Evolutionary conservation across 2,888 invertebrate genomes (phyloP).

Genomic region (Drosophila kambysellisi): DNA sequence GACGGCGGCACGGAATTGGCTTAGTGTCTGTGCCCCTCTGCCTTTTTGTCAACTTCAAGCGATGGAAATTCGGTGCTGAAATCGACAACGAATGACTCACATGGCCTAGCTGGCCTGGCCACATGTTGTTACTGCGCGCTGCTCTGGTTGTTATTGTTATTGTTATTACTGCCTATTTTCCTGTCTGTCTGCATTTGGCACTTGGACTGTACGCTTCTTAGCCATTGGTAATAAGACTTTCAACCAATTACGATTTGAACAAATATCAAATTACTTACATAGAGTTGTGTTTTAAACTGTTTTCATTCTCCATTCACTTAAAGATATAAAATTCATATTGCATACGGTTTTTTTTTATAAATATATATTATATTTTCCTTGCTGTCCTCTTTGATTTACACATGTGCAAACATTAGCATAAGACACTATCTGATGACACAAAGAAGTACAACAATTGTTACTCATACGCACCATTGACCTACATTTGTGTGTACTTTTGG

Average conservation of each 20-base stretch:
- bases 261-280: conserved; percentile 34
- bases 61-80: conserved; percentile 43
- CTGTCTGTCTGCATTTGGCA: conserved; percentile 10
- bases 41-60: conserved; percentile 41
- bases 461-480: conserved; percentile 70
- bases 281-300: not conserved
- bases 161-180: conserved; percentile 5
- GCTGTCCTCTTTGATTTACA: not conserved
- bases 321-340: not conserved
- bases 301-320: not conserved
- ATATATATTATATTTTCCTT: not conserved
- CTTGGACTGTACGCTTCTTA: conserved; percentile 36
- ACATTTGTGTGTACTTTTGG: conserved; percentile 29
- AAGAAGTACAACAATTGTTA: conserved; percentile 25
- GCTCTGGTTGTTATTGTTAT: conserved; percentile 9
- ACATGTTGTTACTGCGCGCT: conserved; percentile 19
- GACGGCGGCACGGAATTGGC: conserved; percentile 5
- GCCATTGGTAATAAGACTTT: conserved; percentile 30
- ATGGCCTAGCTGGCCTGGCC: conserved; percentile 26
- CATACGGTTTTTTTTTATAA: not conserved
- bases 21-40: conserved; percentile 12
- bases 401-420: not conserved
- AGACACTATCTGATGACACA: not conserved
- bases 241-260: conserved; percentile 52
- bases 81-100: conserved; percentile 47